Percentiles rank a stretch among this genome's conserved stretches.
phyloP scores from a whole-genome alignment of 2,113 vertebrate species.

The Mungos mungo region DNA sequence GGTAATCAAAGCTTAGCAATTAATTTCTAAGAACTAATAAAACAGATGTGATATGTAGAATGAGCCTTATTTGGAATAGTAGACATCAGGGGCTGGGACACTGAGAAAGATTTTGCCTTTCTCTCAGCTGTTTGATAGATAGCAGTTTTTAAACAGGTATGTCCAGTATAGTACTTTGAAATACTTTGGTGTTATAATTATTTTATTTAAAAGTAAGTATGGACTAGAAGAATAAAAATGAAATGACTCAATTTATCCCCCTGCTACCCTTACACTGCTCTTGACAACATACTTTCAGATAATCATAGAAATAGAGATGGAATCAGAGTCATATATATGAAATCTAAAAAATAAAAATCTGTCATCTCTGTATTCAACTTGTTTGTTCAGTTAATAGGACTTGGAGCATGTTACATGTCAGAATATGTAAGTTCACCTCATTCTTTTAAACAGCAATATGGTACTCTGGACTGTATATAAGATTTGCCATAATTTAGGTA shows the following conservation, averaged over 20 bases:
- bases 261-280: no score
- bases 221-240: background rate
- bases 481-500: background rate
- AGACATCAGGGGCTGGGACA: background rate
- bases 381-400: background rate
- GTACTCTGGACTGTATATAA: background rate
- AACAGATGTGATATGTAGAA: conserved; percentile 4
- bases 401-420: background rate
- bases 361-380: background rate
- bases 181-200: background rate
- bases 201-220: background rate
- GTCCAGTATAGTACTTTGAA: background rate
- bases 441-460: background rate
- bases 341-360: background rate
- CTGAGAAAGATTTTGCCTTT: background rate
- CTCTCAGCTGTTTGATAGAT: background rate
- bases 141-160: background rate
- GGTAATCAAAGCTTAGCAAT: conserved; percentile 58
- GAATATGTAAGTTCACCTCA: background rate
- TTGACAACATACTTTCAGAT: background rate
- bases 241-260: background rate
- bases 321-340: background rate
- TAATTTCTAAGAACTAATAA: conserved; percentile 66
- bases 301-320: background rate
- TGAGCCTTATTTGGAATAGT: conserved; percentile 15